These are phyloP conservation scores for Pterophyllum scalare DNA, from an alignment of 2,113 vertebrate genomes.

Conservation along the genomic window DNA sequence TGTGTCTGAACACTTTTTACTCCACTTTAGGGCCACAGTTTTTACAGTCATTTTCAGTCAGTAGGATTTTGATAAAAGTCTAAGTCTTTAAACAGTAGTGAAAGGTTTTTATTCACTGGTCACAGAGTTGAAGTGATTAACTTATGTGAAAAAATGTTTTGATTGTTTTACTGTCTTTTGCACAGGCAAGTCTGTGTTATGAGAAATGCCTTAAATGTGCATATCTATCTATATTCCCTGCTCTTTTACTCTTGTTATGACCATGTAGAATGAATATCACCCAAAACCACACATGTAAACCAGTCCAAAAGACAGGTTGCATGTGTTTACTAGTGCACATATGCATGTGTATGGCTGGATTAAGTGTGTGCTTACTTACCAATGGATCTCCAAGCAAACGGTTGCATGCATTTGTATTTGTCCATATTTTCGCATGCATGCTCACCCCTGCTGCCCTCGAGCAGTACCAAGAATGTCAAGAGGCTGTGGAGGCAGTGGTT, in stretches of 20 bases:
- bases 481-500: constrained; percentile 40
- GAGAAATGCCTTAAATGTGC: not conserved
- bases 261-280: not conserved
- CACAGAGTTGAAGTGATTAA: not conserved
- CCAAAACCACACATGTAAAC: not conserved
- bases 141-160: not conserved
- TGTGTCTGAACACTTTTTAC: not conserved
- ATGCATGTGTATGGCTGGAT: not conserved
- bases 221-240: not conserved
- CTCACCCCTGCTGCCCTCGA: constrained; percentile 36
- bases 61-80: not conserved
- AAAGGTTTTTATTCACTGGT: not conserved
- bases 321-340: not conserved
- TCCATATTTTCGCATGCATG: constrained; percentile 28
- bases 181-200: not conserved
- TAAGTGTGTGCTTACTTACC: not conserved
- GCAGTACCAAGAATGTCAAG: constrained; percentile 62
- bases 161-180: not conserved
- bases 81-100: not conserved
- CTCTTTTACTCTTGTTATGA: not conserved
- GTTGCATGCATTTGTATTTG: not conserved
- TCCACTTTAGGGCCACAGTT: not conserved
- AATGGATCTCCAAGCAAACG: not conserved
- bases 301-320: not conserved
- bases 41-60: not conserved